Evolutionary conservation across 2,888 invertebrate genomes (phyloP).

Genomic region (Tetragnatha montana): DNA sequence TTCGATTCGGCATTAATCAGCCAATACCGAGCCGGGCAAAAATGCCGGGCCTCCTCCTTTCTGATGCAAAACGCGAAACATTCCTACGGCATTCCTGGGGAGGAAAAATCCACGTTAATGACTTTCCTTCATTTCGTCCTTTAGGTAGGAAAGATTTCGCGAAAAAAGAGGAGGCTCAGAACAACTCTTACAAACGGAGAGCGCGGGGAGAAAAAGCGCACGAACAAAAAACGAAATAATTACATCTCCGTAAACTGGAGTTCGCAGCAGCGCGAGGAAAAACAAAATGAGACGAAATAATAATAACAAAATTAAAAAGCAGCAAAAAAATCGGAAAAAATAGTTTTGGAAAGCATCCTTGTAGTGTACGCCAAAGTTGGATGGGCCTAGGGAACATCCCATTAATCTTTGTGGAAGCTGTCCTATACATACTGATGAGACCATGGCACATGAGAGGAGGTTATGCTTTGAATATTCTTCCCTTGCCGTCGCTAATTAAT

Average conservation of each 20-base stretch:
- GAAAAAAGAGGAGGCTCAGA: constrained; percentile 22
- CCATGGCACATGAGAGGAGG: constrained; percentile 59
- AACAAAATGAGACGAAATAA: constrained; percentile 51
- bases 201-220: constrained; percentile 16
- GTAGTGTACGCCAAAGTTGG: constrained; percentile 67
- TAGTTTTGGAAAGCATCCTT: constrained; percentile 65
- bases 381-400: constrained; percentile 57
- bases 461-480: constrained; percentile 68
- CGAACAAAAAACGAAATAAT: constrained; percentile 62
- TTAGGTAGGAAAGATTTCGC: constrained; percentile 61
- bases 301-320: constrained; percentile 62
- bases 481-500: constrained; percentile 66
- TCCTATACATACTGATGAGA: constrained; percentile 69
- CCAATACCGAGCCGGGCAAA: constrained; percentile 32
- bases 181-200: constrained; percentile 54
- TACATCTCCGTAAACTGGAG: constrained; percentile 68
- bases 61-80: constrained; percentile 57
- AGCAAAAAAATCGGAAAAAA: constrained; percentile 57
- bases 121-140: constrained; percentile 61
- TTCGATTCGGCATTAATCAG: constrained; percentile 17
- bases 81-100: constrained; percentile 56
- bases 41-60: constrained; percentile 20
- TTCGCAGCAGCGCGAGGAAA: constrained; percentile 31
- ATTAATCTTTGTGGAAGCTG: constrained; percentile 66
- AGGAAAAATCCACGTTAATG: constrained; percentile 64